Evolutionary conservation across 1,140 invertebrate genomes (phyloP).

Genomic region (Capitella teleta): DNA sequence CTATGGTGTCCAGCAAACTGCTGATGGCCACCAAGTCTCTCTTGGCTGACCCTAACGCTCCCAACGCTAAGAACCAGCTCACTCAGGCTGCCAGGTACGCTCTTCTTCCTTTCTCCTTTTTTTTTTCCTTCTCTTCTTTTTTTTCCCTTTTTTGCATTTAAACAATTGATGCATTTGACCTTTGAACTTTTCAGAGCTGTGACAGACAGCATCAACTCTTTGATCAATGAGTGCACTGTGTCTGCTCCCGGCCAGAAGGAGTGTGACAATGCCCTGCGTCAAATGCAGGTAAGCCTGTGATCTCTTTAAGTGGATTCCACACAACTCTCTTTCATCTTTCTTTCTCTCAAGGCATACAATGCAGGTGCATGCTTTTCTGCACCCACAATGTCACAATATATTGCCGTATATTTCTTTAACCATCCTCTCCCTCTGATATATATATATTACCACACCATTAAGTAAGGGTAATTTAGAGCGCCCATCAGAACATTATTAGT

Average conservation of each 20-base stretch:
- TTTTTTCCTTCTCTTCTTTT: slow-evolving; percentile 6
- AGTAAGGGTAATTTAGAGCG: too few relatives aligned
- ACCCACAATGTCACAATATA: too few relatives aligned
- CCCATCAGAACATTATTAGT: too few relatives aligned
- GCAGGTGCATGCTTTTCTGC: too few relatives aligned
- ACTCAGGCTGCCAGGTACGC: slow-evolving; percentile 63
- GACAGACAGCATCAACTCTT: slow-evolving; percentile 82
- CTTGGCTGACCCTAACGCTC: slow-evolving; percentile 74
- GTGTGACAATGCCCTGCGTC: slow-evolving; percentile 89
- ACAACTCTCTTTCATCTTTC: too few relatives aligned
- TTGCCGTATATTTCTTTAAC: too few relatives aligned
- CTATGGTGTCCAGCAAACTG: slow-evolving; percentile 75
- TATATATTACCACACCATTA: too few relatives aligned
- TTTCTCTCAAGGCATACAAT: too few relatives aligned
- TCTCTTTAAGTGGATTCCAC: too few relatives aligned
- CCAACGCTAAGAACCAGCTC: slow-evolving; percentile 80
- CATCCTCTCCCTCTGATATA: too few relatives aligned
- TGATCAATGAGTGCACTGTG: slow-evolving; percentile 71
- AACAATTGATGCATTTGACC: neutral
- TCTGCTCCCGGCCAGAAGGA: slow-evolving; percentile 84
- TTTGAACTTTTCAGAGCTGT: slow-evolving; percentile 42
- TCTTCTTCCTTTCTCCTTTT: slow-evolving; percentile 8
- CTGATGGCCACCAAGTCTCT: slow-evolving; percentile 77
- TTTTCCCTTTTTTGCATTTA: slow-evolving; percentile 10
- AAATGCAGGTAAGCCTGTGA: slow-evolving; percentile 59